Evolutionary conservation across 2,797 vertebrate genomes (phyloP).

Genomic region (Hipposideros larvatus): DNA sequence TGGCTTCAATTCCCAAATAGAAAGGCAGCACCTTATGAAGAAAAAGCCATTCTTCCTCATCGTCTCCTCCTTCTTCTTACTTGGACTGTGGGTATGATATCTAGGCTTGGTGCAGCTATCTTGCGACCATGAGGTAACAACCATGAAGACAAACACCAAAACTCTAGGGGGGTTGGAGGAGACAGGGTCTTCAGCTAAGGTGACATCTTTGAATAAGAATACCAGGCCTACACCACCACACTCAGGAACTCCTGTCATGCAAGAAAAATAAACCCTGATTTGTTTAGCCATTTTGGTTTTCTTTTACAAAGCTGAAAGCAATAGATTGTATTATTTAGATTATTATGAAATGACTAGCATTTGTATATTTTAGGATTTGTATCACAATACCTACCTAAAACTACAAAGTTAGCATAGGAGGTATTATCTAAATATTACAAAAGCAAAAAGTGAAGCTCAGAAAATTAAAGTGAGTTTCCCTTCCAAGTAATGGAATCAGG

Average conservation of each 20-base stretch:
- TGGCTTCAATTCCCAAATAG: background rate
- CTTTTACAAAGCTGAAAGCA: background rate
- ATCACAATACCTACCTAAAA: background rate
- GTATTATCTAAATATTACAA: background rate
- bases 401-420: background rate
- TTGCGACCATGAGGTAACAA: background rate
- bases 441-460: background rate
- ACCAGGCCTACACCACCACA: background rate
- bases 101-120: background rate
- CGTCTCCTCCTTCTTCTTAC: background rate
- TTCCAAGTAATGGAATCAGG: background rate
- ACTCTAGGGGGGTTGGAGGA: background rate
- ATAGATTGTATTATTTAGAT: background rate
- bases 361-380: background rate
- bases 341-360: background rate
- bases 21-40: background rate
- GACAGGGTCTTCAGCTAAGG: background rate
- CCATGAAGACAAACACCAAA: background rate
- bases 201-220: background rate
- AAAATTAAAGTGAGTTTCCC: background rate
- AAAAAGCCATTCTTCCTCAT: background rate
- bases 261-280: background rate
- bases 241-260: background rate
- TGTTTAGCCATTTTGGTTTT: background rate
- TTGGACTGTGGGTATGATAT: background rate